Conservation (phyloP, 2,113 vertebrate genomes). For the Dipodomys spectabilis region DNA sequence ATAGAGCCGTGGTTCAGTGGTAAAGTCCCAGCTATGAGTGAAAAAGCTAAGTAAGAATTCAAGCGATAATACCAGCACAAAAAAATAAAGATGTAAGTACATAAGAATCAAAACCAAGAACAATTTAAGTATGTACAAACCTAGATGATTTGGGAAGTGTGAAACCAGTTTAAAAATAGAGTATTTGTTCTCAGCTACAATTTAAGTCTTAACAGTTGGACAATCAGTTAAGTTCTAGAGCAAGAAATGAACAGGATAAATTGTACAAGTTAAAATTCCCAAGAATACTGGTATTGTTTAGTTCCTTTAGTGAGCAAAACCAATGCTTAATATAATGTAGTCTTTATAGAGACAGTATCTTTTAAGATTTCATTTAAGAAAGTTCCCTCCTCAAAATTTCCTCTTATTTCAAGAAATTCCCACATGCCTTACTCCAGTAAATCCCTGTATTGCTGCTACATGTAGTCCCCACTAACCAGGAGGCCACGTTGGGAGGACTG, state of each 20-base stretch:
- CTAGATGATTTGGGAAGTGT: background rate
- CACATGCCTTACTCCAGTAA: background rate
- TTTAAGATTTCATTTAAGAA: background rate
- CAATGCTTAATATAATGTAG: constrained; percentile 10
- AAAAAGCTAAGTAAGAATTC: no score
- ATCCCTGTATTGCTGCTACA: background rate
- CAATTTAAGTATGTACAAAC: no score
- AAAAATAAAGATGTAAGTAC: no score
- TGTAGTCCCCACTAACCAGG: background rate
- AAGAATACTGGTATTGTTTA: background rate
- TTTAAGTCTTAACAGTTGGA: background rate
- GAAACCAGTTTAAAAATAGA: background rate
- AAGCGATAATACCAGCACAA: no score
- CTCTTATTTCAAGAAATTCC: constrained; percentile 17
- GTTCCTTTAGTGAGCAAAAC: background rate
- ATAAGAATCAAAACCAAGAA: no score
- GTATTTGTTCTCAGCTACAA: background rate
- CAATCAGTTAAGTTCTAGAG: background rate
- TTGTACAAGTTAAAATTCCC: background rate
- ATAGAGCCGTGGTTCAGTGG: no score
- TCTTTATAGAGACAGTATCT: background rate
- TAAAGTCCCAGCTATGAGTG: no score
- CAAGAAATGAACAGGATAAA: background rate
- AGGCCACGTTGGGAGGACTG: background rate
- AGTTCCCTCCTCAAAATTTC: background rate